Percentiles rank a stretch among this genome's conserved stretches.
Conservation (phyloP, 2,888 invertebrate genomes). For the Caenorhabditis angaria region DNA sequence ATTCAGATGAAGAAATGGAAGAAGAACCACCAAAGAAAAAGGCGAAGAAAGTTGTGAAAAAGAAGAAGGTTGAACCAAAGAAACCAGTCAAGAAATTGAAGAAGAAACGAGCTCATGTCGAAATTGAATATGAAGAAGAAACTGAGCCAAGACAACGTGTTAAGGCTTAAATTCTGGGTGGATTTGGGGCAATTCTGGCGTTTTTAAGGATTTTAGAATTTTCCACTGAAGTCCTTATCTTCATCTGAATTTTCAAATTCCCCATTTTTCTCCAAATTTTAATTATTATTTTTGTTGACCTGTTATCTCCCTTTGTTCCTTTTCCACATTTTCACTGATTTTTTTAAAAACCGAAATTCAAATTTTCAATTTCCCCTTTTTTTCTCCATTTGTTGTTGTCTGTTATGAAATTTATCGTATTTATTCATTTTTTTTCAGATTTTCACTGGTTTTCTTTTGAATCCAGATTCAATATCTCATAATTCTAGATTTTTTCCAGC, state of each 20-base stretch:
- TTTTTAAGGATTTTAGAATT: too few relatives aligned
- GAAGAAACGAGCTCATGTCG: slow-evolving; percentile 56
- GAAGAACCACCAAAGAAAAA: slow-evolving; percentile 57
- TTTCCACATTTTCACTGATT: too few relatives aligned
- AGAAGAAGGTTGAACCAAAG: slow-evolving; percentile 20
- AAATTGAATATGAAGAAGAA: slow-evolving; percentile 68
- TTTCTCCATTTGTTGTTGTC: slow-evolving; percentile 1
- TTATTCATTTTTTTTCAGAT: slow-evolving; percentile 1
- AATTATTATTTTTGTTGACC: not conserved
- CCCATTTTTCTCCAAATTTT: slow-evolving; percentile 17
- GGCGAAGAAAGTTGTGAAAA: slow-evolving; percentile 47
- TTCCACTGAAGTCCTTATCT: too few relatives aligned
- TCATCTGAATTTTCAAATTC: too few relatives aligned
- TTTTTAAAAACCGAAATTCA: too few relatives aligned
- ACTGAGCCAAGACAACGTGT: slow-evolving; percentile 43
- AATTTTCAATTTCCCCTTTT: not conserved
- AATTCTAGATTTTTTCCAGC: not conserved
- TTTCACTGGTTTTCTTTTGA: not conserved
- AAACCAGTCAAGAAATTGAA: slow-evolving; percentile 44
- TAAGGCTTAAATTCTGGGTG: slow-evolving; percentile 40
- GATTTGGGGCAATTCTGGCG: too few relatives aligned
- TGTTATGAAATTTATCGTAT: not conserved
- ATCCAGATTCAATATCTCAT: slow-evolving; percentile 3
- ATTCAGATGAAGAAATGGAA: slow-evolving; percentile 38
- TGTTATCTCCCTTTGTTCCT: not conserved